Percentiles rank a stretch among this genome's conserved stretches.
Evolutionary conservation across 2,888 invertebrate species (phyloP).

Genomic region (Synergus japonicus): DNA sequence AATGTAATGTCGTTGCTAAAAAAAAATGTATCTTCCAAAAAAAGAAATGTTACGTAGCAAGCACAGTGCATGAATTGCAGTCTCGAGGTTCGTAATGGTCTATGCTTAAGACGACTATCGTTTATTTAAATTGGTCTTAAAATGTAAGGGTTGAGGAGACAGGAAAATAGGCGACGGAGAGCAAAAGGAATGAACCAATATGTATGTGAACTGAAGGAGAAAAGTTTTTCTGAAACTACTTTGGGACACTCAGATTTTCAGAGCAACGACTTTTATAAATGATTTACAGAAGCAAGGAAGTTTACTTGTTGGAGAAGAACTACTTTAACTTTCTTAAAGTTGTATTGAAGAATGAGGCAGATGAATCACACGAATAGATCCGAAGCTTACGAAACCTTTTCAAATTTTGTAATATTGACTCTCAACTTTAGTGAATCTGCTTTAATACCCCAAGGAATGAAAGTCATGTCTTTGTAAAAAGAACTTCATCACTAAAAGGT

Average conservation of each 20-base stretch:
- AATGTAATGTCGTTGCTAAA: conserved; percentile 62
- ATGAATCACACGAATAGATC: not conserved
- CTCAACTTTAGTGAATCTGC: not conserved
- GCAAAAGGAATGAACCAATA: conserved; percentile 47
- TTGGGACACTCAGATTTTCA: not conserved
- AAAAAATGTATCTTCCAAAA: conserved; percentile 49
- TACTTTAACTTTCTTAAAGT: not conserved
- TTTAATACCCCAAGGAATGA: too few species aligned
- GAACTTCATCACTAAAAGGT: too few species aligned
- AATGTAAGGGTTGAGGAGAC: conserved; percentile 35
- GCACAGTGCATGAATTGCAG: conserved; percentile 51
- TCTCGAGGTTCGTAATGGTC: conserved; percentile 67
- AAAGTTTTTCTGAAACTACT: not conserved
- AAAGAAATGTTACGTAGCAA: conserved; percentile 22
- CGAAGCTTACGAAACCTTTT: not conserved
- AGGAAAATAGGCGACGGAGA: conserved; percentile 42
- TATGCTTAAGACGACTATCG: conserved; percentile 70
- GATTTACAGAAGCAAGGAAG: not conserved
- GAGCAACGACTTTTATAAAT: not conserved
- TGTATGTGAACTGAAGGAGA: conserved; percentile 21
- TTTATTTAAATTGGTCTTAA: conserved; percentile 70
- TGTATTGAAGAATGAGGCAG: not conserved
- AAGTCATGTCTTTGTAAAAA: too few species aligned
- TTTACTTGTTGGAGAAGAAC: not conserved
- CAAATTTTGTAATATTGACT: not conserved